Base-by-base conservation (phyloP, 2,797 vertebrate genomes). In the Acipenser ruthenus region DNA sequence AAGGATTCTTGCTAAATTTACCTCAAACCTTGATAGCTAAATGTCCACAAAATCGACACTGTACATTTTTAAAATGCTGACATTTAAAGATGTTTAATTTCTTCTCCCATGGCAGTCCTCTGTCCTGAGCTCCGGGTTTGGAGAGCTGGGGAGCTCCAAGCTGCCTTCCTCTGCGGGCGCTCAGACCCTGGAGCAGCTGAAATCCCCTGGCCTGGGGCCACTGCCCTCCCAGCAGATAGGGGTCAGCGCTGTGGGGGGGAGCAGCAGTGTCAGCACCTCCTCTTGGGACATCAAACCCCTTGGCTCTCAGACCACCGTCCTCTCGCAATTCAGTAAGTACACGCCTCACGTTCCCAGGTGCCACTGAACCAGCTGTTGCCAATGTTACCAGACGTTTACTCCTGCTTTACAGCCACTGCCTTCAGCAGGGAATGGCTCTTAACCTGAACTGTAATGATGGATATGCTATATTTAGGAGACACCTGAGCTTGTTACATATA, bases 51-150 rank as follows among this genome's bases (percentile, higher is more conserved):
- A 3, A 37, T 37, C 2, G 23, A 1, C 23, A 23, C 23, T 23
- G 23, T 23, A 23, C 23, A 23, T 37, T 37, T 37, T 18, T 18
- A 18, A 37, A 37, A 37, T 37, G 2, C 23, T 37, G 23, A 37
- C 23, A 3, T 37, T 37, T 37, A 37, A 37, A 37, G 23, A 37
- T 1, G 23, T 6, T 58, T 6, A 6, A 58, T 58, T 58, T 12
- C 15, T 37, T 37, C 23, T 37, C 23, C 23, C 23, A 37, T 37
- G 1, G 1, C 70, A 97, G 96, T 94, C 94, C 70, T 93, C 95
- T 48, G 91, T 97, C 72, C 88, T 96, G 70, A 93, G 91, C 78
- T 93, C 94, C 79, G 94, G 93, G 69, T 98, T 97, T 76, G 93
- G 93, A 72, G 94, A 98, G 62, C 84, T 94, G 53, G 85, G 92